These are phyloP conservation scores for Agapornis roseicollis DNA, from an alignment of 2,113 vertebrate species.

Conservation along the genomic window DNA sequence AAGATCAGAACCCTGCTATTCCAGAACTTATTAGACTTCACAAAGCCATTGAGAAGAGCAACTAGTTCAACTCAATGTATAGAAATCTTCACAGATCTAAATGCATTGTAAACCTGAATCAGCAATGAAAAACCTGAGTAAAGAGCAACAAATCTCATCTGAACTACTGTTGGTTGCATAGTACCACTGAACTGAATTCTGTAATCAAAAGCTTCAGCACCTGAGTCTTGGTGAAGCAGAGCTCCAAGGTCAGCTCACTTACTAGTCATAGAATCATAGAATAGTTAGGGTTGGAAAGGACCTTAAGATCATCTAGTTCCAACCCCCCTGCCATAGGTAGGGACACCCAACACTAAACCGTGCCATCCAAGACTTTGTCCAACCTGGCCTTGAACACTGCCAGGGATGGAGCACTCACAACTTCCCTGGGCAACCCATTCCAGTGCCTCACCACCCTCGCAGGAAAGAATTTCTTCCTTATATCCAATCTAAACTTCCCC, in stretches of 20 bases:
- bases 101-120: neutral
- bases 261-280: no score
- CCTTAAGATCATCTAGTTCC: no score
- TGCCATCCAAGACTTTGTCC: no score
- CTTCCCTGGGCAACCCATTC: no score
- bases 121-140: neutral
- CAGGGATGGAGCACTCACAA: no score
- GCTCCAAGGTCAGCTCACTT: neutral
- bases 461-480: no score
- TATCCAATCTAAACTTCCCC: no score
- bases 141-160: neutral
- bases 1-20: neutral
- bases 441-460: no score
- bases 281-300: no score
- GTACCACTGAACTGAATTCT: neutral
- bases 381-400: no score
- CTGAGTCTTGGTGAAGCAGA: neutral
- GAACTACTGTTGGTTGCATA: neutral
- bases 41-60: neutral
- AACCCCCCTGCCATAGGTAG: no score
- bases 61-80: neutral
- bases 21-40: neutral
- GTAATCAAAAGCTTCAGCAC: neutral
- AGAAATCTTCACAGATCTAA: neutral
- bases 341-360: no score